Percentiles rank a stretch among this genome's conserved stretches.
These are phyloP conservation scores for Distichodus sexfasciatus DNA, from an alignment of 2,797 vertebrate genomes.

Conservation along the genomic window DNA sequence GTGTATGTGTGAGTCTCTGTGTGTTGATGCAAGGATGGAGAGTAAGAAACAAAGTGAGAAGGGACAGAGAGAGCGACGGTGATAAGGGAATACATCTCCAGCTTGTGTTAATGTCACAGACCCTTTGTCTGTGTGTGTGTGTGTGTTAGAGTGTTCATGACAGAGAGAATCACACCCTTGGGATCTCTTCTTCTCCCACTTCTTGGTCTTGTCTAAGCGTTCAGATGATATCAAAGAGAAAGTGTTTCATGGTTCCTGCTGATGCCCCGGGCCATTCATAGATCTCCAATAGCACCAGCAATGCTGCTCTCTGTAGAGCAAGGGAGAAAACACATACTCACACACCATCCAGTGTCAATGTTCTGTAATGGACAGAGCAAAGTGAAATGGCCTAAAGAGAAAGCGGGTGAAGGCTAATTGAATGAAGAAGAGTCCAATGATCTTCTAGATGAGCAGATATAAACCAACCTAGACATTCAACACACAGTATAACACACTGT, in stretches of 20 bases:
- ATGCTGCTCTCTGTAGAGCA: background rate
- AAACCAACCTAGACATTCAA: background rate
- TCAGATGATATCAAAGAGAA: slow-evolving; percentile 33
- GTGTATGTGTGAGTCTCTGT: background rate
- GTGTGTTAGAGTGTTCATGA: slow-evolving; percentile 10
- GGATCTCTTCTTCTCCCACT: slow-evolving; percentile 4
- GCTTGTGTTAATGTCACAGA: slow-evolving; percentile 10
- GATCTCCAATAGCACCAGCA: slow-evolving; percentile 24
- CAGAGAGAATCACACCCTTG: slow-evolving; percentile 23
- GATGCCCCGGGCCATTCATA: slow-evolving; percentile 24
- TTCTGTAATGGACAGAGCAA: background rate
- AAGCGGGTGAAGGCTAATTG: background rate
- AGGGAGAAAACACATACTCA: background rate
- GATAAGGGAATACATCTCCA: no score
- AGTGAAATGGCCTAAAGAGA: background rate
- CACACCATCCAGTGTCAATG: background rate
- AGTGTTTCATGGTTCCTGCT: background rate
- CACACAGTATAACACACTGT: background rate
- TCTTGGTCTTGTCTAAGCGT: slow-evolving; percentile 23
- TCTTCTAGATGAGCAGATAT: background rate
- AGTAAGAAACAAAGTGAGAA: background rate
- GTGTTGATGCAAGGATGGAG: background rate
- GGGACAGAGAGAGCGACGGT: background rate
- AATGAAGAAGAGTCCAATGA: background rate
- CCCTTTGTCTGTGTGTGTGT: slow-evolving; percentile 6